Conservation (phyloP, 2,797 vertebrate genomes). For the Perdix hodgsoniae region DNA sequence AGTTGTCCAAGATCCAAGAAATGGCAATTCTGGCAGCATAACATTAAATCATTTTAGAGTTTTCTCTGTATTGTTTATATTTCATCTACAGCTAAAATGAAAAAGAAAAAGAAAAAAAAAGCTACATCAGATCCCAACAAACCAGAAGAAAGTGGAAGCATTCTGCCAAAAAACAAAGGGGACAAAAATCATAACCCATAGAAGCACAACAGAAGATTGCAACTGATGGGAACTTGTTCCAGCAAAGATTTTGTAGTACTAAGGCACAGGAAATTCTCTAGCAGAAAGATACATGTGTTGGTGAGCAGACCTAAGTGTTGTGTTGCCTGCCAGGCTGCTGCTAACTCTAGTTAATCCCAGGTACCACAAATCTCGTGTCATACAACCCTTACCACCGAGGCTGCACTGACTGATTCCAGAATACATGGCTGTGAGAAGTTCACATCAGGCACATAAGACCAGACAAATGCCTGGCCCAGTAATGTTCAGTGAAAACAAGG, state of each 20-base stretch:
- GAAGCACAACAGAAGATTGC: neutral
- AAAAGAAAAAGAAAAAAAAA: neutral
- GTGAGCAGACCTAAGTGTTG: neutral
- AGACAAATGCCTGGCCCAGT: neutral
- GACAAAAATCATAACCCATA: neutral
- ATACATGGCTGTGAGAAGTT: neutral
- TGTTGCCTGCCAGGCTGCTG: neutral
- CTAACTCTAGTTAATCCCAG: neutral
- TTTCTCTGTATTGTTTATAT: neutral
- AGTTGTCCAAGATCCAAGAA: slow-evolving; percentile 4
- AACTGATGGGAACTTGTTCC: neutral
- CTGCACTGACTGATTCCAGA: neutral
- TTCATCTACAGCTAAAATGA: neutral
- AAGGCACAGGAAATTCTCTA: neutral
- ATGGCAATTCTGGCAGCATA: neutral
- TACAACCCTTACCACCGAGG: neutral
- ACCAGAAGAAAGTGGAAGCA: neutral
- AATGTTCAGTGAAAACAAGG: neutral
- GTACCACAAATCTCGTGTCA: neutral
- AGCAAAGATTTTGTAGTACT: neutral
- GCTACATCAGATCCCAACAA: neutral
- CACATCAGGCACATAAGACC: neutral
- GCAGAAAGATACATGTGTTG: neutral
- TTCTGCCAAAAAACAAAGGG: neutral
- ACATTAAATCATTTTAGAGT: neutral